Evolutionary conservation across 1,140 invertebrate species (phyloP).

Genomic region (Cepaea nemoralis): DNA sequence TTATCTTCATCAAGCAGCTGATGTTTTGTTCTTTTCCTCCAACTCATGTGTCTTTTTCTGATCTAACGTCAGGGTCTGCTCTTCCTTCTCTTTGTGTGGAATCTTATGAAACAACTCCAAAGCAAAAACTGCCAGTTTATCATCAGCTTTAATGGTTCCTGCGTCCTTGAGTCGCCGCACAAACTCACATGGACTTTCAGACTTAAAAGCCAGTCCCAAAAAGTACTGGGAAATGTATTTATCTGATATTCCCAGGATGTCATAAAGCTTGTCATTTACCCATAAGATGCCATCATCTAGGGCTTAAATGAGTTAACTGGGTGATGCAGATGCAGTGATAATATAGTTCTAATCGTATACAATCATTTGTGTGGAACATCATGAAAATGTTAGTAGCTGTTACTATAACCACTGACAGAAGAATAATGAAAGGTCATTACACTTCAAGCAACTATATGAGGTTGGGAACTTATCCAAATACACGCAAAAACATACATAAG

Average conservation of each 20-base stretch:
- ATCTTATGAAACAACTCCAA: constrained; percentile 71
- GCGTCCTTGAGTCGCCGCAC: constrained; percentile 72
- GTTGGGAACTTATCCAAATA: too few relatives aligned
- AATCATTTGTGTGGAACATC: too few relatives aligned
- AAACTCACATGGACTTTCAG: constrained; percentile 69
- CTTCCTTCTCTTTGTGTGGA: constrained; percentile 61
- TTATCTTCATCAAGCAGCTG: constrained; percentile 70
- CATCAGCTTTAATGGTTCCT: constrained; percentile 72
- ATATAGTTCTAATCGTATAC: too few relatives aligned
- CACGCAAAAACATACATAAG: too few relatives aligned
- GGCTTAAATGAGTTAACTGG: too few relatives aligned
- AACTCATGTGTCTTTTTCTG: constrained; percentile 67
- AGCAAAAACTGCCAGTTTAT: constrained; percentile 68
- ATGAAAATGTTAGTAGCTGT: too few relatives aligned
- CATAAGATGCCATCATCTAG: constrained; percentile 62
- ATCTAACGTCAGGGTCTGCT: constrained; percentile 59
- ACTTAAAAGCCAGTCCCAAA: constrained; percentile 73
- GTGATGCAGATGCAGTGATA: too few relatives aligned
- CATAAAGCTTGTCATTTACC: constrained; percentile 75
- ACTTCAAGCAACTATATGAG: too few relatives aligned
- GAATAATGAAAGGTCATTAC: too few relatives aligned
- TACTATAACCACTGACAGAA: too few relatives aligned
- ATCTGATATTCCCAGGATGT: constrained; percentile 76
- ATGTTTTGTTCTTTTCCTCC: constrained; percentile 70
- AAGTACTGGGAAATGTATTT: constrained; percentile 74